phyloP scores from a whole-genome alignment of 2,888 invertebrate genomes.

The Lymantria monacha region DNA sequence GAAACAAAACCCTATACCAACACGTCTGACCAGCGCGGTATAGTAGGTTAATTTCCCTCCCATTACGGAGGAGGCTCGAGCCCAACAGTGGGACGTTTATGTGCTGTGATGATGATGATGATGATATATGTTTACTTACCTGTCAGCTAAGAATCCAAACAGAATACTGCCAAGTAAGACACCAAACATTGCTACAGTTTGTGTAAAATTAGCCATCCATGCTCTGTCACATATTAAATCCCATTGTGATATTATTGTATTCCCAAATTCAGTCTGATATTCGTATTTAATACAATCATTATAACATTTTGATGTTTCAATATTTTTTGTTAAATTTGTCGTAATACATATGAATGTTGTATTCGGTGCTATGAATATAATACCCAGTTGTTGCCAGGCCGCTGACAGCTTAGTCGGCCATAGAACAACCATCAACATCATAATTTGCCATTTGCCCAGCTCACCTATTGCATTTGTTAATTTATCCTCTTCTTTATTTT shows the following conservation, averaged over 20 bases:
- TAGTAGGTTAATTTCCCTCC: too few relatives aligned
- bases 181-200: slow-evolving; percentile 87
- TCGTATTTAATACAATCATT: slow-evolving; percentile 74
- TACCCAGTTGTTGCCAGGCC: slow-evolving; percentile 86
- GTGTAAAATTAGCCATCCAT: slow-evolving; percentile 84
- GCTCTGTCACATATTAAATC: slow-evolving; percentile 84
- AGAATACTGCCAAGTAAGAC: slow-evolving; percentile 85
- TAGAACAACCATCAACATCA: slow-evolving; percentile 81
- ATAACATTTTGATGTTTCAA: slow-evolving; percentile 68
- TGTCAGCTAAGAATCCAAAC: slow-evolving; percentile 87
- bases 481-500: slow-evolving; percentile 27
- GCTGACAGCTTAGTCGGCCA: slow-evolving; percentile 85
- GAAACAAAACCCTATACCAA: too few relatives aligned
- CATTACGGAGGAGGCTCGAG: too few relatives aligned
- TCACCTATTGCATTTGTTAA: slow-evolving; percentile 43
- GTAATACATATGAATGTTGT: slow-evolving; percentile 70
- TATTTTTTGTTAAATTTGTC: slow-evolving; percentile 39
- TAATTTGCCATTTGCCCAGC: slow-evolving; percentile 85
- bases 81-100: too few relatives aligned
- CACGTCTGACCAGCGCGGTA: too few relatives aligned
- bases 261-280: slow-evolving; percentile 83
- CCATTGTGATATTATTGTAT: slow-evolving; percentile 87
- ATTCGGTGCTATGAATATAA: slow-evolving; percentile 86
- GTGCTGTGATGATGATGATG: neutral
- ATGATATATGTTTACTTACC: slow-evolving; percentile 67